A percentile compares a stretch with the other conserved stretches of the same genome.
phyloP scores from a whole-genome alignment of 2,797 vertebrate species.

The Chrysocyon brachyurus region DNA sequence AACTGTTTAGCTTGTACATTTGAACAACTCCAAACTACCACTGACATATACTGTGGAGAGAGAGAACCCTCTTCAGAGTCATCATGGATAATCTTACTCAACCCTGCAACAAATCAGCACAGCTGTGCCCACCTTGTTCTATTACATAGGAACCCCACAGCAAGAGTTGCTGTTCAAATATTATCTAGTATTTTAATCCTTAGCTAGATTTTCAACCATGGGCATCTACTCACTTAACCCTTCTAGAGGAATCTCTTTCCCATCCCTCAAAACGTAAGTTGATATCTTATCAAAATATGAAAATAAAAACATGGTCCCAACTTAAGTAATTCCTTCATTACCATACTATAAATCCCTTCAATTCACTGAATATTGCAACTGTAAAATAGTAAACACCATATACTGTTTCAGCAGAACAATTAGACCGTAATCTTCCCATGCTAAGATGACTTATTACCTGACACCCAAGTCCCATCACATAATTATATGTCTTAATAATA shows the following conservation, averaged over 20 bases:
- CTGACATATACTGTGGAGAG: neutral
- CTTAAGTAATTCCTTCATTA: neutral
- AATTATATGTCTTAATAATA: neutral
- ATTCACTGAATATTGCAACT: neutral
- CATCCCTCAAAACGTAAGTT: neutral
- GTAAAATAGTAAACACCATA: neutral
- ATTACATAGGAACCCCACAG: neutral
- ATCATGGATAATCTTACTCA: rapidly evolving
- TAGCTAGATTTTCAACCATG: neutral
- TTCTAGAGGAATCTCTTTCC: neutral
- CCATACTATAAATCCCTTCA: neutral
- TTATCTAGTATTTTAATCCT: neutral
- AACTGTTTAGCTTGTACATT: neutral
- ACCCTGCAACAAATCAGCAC: neutral
- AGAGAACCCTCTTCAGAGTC: neutral
- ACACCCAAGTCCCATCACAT: neutral
- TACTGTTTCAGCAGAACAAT: neutral
- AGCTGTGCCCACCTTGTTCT: neutral
- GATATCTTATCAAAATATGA: slow-evolving; percentile 27
- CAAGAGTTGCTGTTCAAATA: neutral
- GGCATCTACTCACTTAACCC: neutral
- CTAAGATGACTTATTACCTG: neutral
- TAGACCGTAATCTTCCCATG: neutral
- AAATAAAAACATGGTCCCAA: neutral
- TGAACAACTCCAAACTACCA: neutral